A percentile compares a stretch with the other conserved stretches of the same genome.
phyloP scores from a whole-genome alignment of 2,888 invertebrate genomes.

The Adelognathus sp. region DNA sequence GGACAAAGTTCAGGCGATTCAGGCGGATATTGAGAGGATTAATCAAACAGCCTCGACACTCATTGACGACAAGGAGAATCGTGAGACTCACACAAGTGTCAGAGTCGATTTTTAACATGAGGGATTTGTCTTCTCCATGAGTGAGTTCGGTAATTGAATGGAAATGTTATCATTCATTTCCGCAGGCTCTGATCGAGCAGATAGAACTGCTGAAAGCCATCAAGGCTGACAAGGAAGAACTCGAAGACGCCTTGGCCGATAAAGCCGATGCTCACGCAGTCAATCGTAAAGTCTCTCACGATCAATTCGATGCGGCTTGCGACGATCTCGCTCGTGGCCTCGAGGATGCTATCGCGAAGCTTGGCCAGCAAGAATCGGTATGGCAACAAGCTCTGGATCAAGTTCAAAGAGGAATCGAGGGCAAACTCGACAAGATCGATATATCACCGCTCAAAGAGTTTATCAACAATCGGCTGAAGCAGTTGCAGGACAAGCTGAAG shows the following conservation, averaged over 20 bases:
- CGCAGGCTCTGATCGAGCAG: conserved; percentile 85
- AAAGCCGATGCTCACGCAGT: conserved; percentile 88
- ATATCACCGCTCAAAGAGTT: conserved; percentile 86
- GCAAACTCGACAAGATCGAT: conserved; percentile 86
- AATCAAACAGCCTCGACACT: conserved; percentile 80
- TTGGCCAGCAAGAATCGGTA: conserved; percentile 85
- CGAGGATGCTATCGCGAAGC: conserved; percentile 85
- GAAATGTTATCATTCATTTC: too few relatives aligned
- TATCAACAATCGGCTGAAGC: conserved; percentile 84
- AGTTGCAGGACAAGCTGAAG: conserved; percentile 85
- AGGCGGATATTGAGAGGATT: conserved; percentile 80
- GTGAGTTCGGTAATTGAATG: background rate
- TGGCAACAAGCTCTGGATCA: conserved; percentile 87
- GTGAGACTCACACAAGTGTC: conserved; percentile 83
- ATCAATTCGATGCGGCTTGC: conserved; percentile 87
- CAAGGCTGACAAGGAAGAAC: conserved; percentile 88
- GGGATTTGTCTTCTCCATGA: background rate
- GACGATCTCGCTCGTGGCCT: conserved; percentile 86
- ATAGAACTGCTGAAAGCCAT: conserved; percentile 85
- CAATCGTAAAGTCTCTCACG: conserved; percentile 87
- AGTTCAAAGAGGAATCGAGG: conserved; percentile 86
- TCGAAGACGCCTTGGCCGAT: conserved; percentile 88
- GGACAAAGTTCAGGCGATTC: conserved; percentile 77
- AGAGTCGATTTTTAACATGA: conserved; percentile 18
- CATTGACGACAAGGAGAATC: conserved; percentile 83